Percentiles rank a stretch among this genome's conserved stretches.
Evolutionary conservation across 2,888 invertebrate species (phyloP).

Genomic region (Cheilosia urbana): DNA sequence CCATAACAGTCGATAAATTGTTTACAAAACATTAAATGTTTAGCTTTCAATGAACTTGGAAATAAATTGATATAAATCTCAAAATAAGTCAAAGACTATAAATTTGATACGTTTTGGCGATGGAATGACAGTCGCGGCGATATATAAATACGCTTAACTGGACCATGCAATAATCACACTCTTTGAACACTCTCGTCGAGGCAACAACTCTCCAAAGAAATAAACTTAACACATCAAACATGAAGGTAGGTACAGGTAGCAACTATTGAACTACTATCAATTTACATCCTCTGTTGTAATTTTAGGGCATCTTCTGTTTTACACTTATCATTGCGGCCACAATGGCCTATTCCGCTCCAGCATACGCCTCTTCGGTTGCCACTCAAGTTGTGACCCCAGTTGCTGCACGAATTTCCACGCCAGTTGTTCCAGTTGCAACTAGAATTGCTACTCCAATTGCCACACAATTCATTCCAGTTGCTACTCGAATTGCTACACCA

Average conservation of each 20-base stretch:
- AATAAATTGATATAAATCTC: not conserved
- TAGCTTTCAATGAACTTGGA: too few species aligned
- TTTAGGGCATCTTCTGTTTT: not conserved
- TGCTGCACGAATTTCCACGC: not conserved
- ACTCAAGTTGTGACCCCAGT: not conserved
- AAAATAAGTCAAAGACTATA: not conserved
- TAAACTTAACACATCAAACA: not conserved
- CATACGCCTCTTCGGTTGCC: not conserved
- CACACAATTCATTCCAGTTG: not conserved
- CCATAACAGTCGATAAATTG: too few species aligned
- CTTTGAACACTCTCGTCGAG: not conserved
- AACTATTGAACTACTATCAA: not conserved
- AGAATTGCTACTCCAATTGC: too few species aligned
- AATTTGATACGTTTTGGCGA: not conserved
- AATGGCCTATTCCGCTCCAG: not conserved
- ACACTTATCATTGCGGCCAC: not conserved
- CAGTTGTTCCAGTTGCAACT: too few species aligned
- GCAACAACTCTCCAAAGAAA: not conserved
- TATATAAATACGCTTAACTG: not conserved
- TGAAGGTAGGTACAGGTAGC: constrained; percentile 7
- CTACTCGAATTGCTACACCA: not conserved
- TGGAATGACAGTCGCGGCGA: not conserved
- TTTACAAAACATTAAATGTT: too few species aligned
- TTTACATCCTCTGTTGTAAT: not conserved
- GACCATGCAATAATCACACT: not conserved